Conservation (phyloP, 2,113 vertebrate species). For the Zapus hudsonius region DNA sequence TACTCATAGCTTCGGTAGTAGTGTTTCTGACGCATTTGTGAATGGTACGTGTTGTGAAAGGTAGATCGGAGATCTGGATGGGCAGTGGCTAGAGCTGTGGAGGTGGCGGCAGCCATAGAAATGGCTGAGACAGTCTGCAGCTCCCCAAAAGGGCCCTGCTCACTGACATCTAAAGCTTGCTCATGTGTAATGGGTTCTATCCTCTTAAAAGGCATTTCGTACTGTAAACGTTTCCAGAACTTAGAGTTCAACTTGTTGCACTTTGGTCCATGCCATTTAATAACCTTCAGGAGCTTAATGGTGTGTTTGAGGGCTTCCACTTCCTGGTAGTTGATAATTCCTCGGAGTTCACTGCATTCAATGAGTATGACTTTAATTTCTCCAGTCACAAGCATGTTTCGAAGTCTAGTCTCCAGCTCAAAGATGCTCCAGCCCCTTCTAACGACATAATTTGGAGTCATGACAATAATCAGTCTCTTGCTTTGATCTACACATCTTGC, state of each 20-base stretch:
- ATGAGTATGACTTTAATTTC: constrained; percentile 99
- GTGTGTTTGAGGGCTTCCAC: constrained; percentile 98
- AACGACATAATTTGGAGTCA: constrained; percentile 98
- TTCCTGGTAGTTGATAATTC: constrained; percentile 99
- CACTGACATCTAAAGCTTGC: constrained; percentile 96
- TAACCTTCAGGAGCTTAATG: constrained; percentile 97
- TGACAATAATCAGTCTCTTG: constrained; percentile 97
- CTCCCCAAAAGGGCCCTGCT: constrained; percentile 98
- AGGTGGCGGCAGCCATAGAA: constrained; percentile 98
- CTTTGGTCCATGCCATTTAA: constrained; percentile 97
- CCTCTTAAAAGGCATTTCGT: constrained; percentile 99
- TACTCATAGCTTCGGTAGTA: constrained; percentile 99
- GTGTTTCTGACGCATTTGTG: constrained; percentile 99
- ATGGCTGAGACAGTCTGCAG: constrained; percentile 98
- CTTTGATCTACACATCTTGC: constrained; percentile 99
- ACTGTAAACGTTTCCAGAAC: constrained; percentile 99
- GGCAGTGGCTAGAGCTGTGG: constrained; percentile 97
- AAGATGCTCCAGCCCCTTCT: constrained; percentile 99
- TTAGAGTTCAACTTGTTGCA: constrained; percentile 99
- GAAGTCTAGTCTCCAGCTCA: constrained; percentile 97
- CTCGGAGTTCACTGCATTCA: constrained; percentile 96
- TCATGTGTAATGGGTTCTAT: constrained; percentile 95
- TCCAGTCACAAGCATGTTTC: constrained; percentile 96
- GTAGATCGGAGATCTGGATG: constrained; percentile 98
- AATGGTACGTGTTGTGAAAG: constrained; percentile 98